These are phyloP conservation scores for Cantharis rustica DNA, from an alignment of 2,888 invertebrate species.

Conservation along the genomic window DNA sequence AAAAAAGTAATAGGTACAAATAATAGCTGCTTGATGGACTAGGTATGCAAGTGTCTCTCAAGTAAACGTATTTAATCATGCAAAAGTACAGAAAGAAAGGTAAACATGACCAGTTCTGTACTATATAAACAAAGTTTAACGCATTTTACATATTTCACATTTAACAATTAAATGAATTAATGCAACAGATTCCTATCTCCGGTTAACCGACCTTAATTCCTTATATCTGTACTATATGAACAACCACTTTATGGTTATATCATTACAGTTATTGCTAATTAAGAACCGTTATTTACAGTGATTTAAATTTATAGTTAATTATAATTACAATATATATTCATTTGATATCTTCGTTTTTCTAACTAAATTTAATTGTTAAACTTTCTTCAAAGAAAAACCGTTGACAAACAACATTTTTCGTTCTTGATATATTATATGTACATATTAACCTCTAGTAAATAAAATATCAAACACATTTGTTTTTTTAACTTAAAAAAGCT, in stretches of 20 bases:
- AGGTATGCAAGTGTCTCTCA: background rate
- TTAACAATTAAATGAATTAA: background rate
- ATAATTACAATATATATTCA: background rate
- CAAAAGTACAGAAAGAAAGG: background rate
- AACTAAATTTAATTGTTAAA: background rate
- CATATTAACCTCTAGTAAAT: no score
- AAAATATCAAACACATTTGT: no score
- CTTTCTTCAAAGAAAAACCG: background rate
- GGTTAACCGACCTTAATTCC: conserved; percentile 8
- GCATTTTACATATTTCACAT: background rate
- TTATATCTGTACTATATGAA: background rate
- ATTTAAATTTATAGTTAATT: background rate
- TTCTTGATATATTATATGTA: no score
- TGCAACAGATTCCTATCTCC: background rate
- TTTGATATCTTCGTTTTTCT: background rate
- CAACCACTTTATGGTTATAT: conserved; percentile 10
- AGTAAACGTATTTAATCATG: background rate
- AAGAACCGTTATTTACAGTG: conserved; percentile 9
- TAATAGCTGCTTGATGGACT: background rate
- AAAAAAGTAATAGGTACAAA: background rate
- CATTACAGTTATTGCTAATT: conserved; percentile 13
- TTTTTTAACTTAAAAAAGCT: no score
- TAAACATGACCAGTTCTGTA: background rate
- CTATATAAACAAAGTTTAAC: background rate
- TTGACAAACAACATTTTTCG: background rate